Conservation (phyloP, 2,888 invertebrate genomes). For the Mellilla xanthometata region DNA sequence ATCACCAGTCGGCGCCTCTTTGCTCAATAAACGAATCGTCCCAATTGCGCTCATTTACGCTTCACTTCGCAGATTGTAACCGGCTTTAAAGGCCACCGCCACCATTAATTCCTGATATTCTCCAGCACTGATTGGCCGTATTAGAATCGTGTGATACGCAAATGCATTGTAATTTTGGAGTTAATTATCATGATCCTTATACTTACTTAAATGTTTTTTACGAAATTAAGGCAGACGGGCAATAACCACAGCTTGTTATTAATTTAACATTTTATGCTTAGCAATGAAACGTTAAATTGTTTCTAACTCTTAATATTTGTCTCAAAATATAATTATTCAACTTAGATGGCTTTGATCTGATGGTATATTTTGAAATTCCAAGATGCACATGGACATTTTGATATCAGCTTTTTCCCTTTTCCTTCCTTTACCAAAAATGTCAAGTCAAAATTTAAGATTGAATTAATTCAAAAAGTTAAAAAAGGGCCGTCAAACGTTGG, state of each 20-base stretch:
- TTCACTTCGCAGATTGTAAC: conserved; percentile 55
- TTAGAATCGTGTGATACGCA: conserved; percentile 28
- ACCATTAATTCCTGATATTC: conserved; percentile 51
- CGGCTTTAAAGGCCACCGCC: conserved; percentile 50
- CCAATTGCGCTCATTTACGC: conserved; percentile 33
- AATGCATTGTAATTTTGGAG: conserved; percentile 9
- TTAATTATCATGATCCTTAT: conserved; percentile 4
- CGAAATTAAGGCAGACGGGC: background rate
- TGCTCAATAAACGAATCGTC: conserved; percentile 37
- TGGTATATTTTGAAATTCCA: no score
- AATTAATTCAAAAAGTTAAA: conserved; percentile 16
- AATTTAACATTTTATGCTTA: background rate
- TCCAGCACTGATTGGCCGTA: conserved; percentile 41
- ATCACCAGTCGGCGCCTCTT: conserved; percentile 64
- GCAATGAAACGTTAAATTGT: no score
- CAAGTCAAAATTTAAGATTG: no score
- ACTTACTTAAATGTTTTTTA: background rate
- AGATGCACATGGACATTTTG: conserved; percentile 5
- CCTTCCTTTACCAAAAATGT: no score
- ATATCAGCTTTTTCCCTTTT: no score
- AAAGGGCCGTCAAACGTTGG: conserved; percentile 6
- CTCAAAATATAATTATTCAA: no score
- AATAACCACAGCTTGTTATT: background rate
- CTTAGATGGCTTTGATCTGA: no score
- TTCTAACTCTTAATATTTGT: no score